Percentiles rank a stretch among this genome's conserved stretches.
Evolutionary conservation across 2,888 invertebrate species (phyloP).

Genomic region (Octonoba sinensis): DNA sequence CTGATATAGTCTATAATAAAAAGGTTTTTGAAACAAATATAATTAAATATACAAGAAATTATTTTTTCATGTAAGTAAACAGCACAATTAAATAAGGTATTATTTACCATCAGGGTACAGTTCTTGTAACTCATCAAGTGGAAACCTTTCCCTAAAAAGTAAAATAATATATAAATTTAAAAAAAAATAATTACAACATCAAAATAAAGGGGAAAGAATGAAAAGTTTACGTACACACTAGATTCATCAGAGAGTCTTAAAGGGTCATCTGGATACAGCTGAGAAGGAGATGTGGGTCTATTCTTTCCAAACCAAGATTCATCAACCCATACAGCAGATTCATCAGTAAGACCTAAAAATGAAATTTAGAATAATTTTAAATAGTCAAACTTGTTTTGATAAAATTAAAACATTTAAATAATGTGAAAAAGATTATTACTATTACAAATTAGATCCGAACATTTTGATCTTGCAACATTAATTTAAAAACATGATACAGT

Average conservation of each 20-base stretch:
- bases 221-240: slow-evolving; percentile 34
- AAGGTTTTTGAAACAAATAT: too few species aligned
- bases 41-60: too few species aligned
- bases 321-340: slow-evolving; percentile 98
- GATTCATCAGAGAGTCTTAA: slow-evolving; percentile 91
- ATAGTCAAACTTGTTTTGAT: not conserved
- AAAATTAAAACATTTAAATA: not conserved
- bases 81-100: too few species aligned
- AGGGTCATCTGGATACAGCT: slow-evolving; percentile 91
- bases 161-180: slow-evolving; percentile 13
- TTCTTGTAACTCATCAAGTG: slow-evolving; percentile 85
- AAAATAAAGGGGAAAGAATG: not conserved
- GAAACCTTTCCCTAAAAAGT: slow-evolving; percentile 81
- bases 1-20: too few species aligned
- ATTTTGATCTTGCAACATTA: too few species aligned
- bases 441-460: too few species aligned
- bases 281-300: slow-evolving; percentile 83
- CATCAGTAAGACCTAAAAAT: slow-evolving; percentile 82
- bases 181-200: not conserved
- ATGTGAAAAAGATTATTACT: not conserved
- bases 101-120: slow-evolving; percentile 84
- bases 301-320: slow-evolving; percentile 86
- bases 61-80: too few species aligned
- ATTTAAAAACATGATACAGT: too few species aligned
- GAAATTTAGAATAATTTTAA: slow-evolving; percentile 1